Conservation (phyloP, 2,113 vertebrate species). For the Phoxinus phoxinus region DNA sequence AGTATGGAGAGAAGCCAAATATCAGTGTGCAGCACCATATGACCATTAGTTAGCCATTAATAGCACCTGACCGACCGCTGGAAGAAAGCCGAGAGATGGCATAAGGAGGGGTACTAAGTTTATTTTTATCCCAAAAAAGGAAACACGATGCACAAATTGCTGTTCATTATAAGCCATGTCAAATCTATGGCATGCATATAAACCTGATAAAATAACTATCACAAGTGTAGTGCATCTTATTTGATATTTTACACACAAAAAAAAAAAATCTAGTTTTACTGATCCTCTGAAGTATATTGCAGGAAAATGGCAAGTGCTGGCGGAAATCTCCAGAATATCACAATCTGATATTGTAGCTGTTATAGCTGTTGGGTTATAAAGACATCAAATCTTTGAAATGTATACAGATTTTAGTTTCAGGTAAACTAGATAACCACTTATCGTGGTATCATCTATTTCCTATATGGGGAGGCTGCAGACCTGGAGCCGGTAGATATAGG, state of each 20-base stretch:
- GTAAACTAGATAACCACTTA: background rate
- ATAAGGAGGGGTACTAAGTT: conserved; percentile 16
- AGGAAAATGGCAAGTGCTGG: background rate
- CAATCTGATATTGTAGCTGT: background rate
- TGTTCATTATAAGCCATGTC: background rate
- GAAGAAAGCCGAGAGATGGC: background rate
- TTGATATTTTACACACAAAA: too few relatives aligned
- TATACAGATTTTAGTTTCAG: background rate
- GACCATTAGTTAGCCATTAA: conserved; percentile 36
- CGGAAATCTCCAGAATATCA: background rate
- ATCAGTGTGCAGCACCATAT: conserved; percentile 31
- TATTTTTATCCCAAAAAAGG: conserved; percentile 28
- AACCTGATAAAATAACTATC: too few relatives aligned
- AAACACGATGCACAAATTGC: conserved; percentile 3
- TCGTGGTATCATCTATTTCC: background rate
- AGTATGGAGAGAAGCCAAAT: background rate
- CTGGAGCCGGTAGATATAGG: too few relatives aligned
- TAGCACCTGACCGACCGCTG: conserved; percentile 18
- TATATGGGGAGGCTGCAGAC: too few relatives aligned
- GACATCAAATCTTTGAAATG: background rate
- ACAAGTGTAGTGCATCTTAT: too few relatives aligned
- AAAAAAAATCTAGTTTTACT: too few relatives aligned
- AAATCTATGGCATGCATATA: background rate
- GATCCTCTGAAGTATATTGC: background rate
- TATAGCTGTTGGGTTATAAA: background rate